Base-by-base conservation (phyloP, 2,797 vertebrate genomes). In the Loris lydekkerianus region DNA sequence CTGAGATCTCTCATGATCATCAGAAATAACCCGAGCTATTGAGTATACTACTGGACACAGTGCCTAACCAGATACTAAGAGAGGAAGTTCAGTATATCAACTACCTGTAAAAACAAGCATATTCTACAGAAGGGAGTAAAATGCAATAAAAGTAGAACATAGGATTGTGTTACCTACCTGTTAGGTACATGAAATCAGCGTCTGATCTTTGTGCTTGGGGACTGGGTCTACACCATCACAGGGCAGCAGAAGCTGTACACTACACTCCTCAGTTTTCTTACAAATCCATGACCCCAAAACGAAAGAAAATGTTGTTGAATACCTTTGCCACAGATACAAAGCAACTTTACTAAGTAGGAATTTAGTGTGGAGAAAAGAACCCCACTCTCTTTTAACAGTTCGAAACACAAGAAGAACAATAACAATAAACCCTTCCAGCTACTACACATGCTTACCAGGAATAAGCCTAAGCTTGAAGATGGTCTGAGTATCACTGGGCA, bases 201-300 rank as follows among this genome's bases (percentile, higher is more conserved):
- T 99, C 99, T 97, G 99, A 69, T 96, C 99, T 97, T 98, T 99
- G 93, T 98, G 99, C 92, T 98, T 99, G 89, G 99, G 99, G 97
- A 99, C 99, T 0, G 99, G 99, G 97, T 99, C 99, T 98, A 97
- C 99, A 31, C 99, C 99, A 86, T 97, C 4, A 3, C 99, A 99
- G 97, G 99, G 98, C 89, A 99, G 97, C 5, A 99, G 99, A 76
- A 99, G 98, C 97, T 99, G 99, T 18, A 99, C 99, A 94, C 99
- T 97, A 21, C 98, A 99, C 95, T 99, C 99, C 94, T 99, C 99
- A 70, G 99, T 99, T 97, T 53, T 99, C 98, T 99, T 99, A 98
- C 99, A 99, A 98, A 99, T 99, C 95, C 99, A 99, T 86, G 99
- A 99, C 98, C 99, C 99, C 95, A 58, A 90, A 95, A 78, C 37